phyloP scores from a whole-genome alignment of 2,113 vertebrate species.

The Hipposideros armiger region DNA sequence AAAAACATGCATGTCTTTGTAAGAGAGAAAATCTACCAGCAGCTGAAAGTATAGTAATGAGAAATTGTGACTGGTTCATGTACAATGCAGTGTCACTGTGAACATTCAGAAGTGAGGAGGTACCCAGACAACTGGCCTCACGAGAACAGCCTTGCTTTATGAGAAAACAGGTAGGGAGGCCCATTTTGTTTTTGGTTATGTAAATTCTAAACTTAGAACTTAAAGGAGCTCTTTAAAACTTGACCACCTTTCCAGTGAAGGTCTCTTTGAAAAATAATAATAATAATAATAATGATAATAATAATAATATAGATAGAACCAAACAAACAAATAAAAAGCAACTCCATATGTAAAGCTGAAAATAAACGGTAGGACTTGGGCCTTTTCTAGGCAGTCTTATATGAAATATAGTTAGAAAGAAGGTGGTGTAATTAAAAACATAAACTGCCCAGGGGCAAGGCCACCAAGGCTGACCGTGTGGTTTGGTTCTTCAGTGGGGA shows the following conservation, averaged over 20 bases:
- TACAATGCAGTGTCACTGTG: neutral
- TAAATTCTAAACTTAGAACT: constrained; percentile 57
- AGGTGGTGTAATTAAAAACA: neutral
- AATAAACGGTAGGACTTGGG: neutral
- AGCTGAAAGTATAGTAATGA: neutral
- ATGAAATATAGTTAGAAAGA: neutral
- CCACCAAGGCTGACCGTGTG: accelerated
- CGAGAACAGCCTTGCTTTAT: neutral
- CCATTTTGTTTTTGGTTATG: neutral
- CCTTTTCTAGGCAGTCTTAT: neutral
- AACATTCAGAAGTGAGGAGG: neutral
- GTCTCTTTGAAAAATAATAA: neutral
- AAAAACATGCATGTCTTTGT: neutral
- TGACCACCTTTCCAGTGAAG: neutral
- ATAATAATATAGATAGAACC: neutral
- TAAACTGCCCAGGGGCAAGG: neutral
- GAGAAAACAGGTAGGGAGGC: constrained; percentile 27
- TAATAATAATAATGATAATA: neutral
- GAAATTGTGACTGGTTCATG: neutral
- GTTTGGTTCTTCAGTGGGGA: neutral
- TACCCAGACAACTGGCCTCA: neutral
- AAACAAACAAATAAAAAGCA: constrained; percentile 29
- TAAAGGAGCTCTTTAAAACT: constrained; percentile 45
- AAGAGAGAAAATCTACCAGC: neutral
- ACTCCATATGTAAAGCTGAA: neutral